A percentile compares a stretch with the other conserved stretches of the same genome.
Evolutionary conservation across 2,797 vertebrate species (phyloP).

Genomic region (Triplophysa yarkandensis): DNA sequence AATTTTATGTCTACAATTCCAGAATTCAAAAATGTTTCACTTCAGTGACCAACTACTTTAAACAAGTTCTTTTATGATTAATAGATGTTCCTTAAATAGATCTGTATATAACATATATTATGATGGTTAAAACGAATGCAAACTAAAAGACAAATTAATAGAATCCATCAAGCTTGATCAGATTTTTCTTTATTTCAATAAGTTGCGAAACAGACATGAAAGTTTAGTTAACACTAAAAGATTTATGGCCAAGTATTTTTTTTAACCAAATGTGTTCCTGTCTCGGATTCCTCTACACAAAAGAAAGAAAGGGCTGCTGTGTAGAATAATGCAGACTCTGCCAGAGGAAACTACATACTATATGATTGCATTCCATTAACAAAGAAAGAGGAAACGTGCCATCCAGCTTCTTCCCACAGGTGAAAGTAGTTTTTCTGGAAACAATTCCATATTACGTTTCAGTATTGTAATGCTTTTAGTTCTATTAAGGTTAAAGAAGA

Average conservation of each 20-base stretch:
- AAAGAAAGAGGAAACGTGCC: slow-evolving; percentile 15
- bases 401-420: slow-evolving; percentile 16
- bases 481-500: too few species aligned
- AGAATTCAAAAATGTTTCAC: too few species aligned
- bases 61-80: too few species aligned
- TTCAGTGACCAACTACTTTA: too few species aligned
- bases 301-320: not conserved
- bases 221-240: not conserved
- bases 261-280: not conserved
- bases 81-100: too few species aligned
- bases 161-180: not conserved
- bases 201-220: not conserved
- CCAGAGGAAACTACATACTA: slow-evolving; percentile 29
- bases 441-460: not conserved
- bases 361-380: slow-evolving; percentile 27
- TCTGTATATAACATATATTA: too few species aligned
- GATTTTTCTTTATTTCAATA: not conserved
- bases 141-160: too few species aligned
- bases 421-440: slow-evolving; percentile 20
- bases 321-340: not conserved
- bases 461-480: not conserved
- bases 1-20: too few species aligned
- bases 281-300: not conserved
- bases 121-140: too few species aligned
- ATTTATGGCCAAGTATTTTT: not conserved